phyloP scores from a whole-genome alignment of 2,888 invertebrate genomes.

The Nycteola revayana region DNA sequence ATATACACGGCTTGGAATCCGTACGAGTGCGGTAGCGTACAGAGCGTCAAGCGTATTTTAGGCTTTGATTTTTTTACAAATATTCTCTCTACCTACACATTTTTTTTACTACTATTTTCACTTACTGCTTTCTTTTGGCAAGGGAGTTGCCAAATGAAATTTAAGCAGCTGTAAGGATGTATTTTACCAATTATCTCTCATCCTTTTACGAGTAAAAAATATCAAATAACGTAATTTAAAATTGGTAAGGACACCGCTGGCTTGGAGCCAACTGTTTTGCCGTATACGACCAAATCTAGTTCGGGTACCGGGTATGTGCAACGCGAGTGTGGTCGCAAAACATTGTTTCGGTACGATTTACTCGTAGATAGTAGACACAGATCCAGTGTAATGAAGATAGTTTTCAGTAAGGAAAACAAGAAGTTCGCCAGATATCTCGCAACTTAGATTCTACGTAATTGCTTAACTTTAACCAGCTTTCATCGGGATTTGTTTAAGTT shows the following conservation, averaged over 20 bases:
- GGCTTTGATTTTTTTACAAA: no score
- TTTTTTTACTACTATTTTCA: no score
- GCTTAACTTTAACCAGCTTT: conserved; percentile 69
- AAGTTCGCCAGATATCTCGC: conserved; percentile 68
- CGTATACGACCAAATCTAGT: conserved; percentile 50
- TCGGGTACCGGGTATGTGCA: conserved; percentile 22
- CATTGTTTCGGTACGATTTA: conserved; percentile 45
- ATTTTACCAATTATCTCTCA: no score
- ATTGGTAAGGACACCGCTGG: conserved; percentile 42
- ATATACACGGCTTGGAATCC: no score
- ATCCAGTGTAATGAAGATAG: conserved; percentile 74
- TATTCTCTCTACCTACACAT: no score
- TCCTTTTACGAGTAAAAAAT: no score
- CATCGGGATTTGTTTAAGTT: conserved; percentile 66
- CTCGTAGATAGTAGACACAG: conserved; percentile 44
- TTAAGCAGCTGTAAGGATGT: no score
- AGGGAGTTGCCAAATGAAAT: no score
- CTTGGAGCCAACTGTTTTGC: conserved; percentile 59
- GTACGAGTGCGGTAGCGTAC: no score
- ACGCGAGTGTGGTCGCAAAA: conserved; percentile 43
- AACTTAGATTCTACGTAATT: conserved; percentile 75
- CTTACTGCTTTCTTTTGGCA: no score
- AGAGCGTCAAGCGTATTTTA: no score
- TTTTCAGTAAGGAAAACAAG: conserved; percentile 71
- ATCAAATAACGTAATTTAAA: conserved; percentile 30